Evolutionary conservation across 2,797 vertebrate genomes (phyloP), one percentile per base, ranked within the genome.

Genomic region (Acanthiza pusilla): DNA sequence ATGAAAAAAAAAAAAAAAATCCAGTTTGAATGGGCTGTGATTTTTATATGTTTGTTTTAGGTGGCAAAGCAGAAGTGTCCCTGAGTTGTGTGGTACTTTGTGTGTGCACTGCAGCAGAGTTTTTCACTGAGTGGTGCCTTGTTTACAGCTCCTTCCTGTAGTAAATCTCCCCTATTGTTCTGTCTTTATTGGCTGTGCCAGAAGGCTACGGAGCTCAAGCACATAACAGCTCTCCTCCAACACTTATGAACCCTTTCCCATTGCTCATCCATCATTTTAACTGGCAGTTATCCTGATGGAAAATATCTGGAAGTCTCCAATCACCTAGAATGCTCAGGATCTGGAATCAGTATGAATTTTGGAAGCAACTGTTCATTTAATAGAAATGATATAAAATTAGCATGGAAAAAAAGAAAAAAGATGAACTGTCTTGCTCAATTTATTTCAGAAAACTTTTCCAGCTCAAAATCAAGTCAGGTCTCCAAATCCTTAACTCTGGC

Each of bases 81-180:
- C 34, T 27, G 42, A 77, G 50, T 16, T 71, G 48, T 48, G 25
- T 17, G 60, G 58, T 42, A 9, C 43, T 60, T 75, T 58, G 78
- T 53, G 50, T n/a, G 55, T 91, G 86, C 61, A 73, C 38, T 90
- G 83, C 77, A 79, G 73, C n/a, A 58, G 50, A 7, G 61, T 53
- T 65, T 62, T 82, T 60, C 85, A 71, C 57, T 50, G 43, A 79
- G 77, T 82, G 47, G 61, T 2, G 7, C 40, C 88, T 91, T 88
- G 82, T 94, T 94, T 96, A 93, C 88, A 81, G 65, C 70, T 74
- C 21, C 55, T 89, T 89, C 30, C 84, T 32, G 0, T 1, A 82
- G 91, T 91, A 95, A 95, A 95, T 94, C 88, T 93, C 89, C 66
- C 51, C 55, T n/a, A 48, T 91, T 92, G 88, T 91, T 85, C 43